phyloP scores from a whole-genome alignment of 2,888 invertebrate species.

The Rutpela maculata region DNA sequence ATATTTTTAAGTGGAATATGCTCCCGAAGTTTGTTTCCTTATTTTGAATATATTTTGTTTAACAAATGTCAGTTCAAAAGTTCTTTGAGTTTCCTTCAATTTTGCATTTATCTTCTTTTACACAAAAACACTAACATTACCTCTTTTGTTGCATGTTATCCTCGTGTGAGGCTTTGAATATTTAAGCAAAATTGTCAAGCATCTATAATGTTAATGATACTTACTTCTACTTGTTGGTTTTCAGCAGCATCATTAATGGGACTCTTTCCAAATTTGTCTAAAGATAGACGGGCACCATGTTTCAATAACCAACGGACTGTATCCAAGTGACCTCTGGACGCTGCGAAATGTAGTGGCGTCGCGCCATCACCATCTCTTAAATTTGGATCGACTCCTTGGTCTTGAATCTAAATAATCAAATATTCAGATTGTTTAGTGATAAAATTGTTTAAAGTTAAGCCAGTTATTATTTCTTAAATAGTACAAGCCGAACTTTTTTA shows the following conservation, averaged over 20 bases:
- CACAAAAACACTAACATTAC: no score
- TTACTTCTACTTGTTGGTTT: slow-evolving; percentile 91
- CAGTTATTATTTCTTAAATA: no score
- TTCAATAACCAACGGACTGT: slow-evolving; percentile 90
- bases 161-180: no score
- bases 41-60: no score
- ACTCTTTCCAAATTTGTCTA: slow-evolving; percentile 92
- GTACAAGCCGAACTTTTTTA: no score
- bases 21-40: no score
- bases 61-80: no score
- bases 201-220: slow-evolving; percentile 37
- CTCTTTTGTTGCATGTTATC: no score
- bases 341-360: slow-evolving; percentile 92
- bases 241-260: slow-evolving; percentile 95
- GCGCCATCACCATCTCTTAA: slow-evolving; percentile 92
- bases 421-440: slow-evolving; percentile 43
- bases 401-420: slow-evolving; percentile 83
- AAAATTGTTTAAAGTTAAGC: no score
- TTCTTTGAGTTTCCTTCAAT: no score
- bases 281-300: slow-evolving; percentile 86
- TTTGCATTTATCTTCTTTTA: no score
- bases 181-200: not conserved
- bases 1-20: no score
- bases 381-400: slow-evolving; percentile 90
- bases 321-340: slow-evolving; percentile 87